Evolutionary conservation across 2,113 vertebrate species (phyloP).

Genomic region (Archocentrus centrarchus): DNA sequence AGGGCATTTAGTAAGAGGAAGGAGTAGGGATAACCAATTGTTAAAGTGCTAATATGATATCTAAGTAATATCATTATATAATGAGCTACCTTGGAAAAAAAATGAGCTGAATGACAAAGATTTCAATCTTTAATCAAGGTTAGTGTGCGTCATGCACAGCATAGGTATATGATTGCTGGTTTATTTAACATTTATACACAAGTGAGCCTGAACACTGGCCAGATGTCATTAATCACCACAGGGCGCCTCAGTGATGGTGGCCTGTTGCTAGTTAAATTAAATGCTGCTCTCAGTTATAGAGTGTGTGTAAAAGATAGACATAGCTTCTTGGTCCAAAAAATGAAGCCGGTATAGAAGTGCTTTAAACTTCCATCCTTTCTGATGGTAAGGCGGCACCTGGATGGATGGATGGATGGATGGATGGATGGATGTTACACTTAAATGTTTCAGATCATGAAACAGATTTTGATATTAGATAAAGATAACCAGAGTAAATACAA

Average conservation of each 20-base stretch:
- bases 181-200: background rate
- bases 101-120: background rate
- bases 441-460: background rate
- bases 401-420: too few relatives aligned
- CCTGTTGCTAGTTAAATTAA: background rate
- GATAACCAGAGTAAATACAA: background rate
- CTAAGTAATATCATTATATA: background rate
- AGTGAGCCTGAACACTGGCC: background rate
- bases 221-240: slow-evolving; percentile 5
- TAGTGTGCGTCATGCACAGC: background rate
- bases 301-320: background rate
- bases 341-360: background rate
- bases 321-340: background rate
- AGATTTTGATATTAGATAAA: background rate
- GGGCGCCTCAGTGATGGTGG: background rate
- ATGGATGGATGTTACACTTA: background rate
- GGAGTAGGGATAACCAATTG: background rate
- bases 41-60: background rate
- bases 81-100: background rate
- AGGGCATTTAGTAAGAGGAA: background rate
- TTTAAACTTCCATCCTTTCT: background rate
- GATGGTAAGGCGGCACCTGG: background rate
- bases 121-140: slow-evolving; percentile 1
- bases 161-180: background rate
- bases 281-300: background rate